These are phyloP conservation scores for Lasioglossum baleicum DNA, from an alignment of 1,140 invertebrate genomes.

Conservation along the genomic window DNA sequence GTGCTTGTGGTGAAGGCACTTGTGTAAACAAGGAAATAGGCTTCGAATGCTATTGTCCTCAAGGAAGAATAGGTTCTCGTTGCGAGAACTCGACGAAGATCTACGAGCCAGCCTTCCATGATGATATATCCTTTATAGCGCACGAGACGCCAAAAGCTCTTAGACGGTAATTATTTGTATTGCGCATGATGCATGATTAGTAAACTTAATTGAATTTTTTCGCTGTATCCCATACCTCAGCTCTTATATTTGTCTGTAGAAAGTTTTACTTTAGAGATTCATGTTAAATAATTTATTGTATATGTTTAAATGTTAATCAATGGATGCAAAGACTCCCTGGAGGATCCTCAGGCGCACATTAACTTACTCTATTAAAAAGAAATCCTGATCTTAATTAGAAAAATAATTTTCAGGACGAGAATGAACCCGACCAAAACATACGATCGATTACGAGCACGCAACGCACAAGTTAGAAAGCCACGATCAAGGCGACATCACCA, in stretches of 20 bases:
- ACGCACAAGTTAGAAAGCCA: conserved; percentile 70
- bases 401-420: conserved; percentile 75
- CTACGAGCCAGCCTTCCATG: conserved; percentile 87
- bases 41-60: conserved; percentile 92
- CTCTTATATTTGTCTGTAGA: no score
- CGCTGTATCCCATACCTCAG: no score
- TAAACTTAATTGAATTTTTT: no score
- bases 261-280: no score
- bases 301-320: no score
- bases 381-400: no score
- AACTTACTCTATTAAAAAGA: no score
- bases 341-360: no score
- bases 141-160: conserved; percentile 86
- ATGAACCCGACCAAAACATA: conserved; percentile 67
- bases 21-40: conserved; percentile 89
- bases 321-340: no score
- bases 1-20: conserved; percentile 90
- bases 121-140: conserved; percentile 86
- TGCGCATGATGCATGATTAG: no score
- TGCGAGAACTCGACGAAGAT: conserved; percentile 86
- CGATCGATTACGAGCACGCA: conserved; percentile 68
- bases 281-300: no score
- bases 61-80: conserved; percentile 87
- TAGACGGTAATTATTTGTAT: conserved; percentile 82
- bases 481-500: conserved; percentile 73